phyloP scores from a whole-genome alignment of 2,113 vertebrate species.

The Ranitomeya imitator region DNA sequence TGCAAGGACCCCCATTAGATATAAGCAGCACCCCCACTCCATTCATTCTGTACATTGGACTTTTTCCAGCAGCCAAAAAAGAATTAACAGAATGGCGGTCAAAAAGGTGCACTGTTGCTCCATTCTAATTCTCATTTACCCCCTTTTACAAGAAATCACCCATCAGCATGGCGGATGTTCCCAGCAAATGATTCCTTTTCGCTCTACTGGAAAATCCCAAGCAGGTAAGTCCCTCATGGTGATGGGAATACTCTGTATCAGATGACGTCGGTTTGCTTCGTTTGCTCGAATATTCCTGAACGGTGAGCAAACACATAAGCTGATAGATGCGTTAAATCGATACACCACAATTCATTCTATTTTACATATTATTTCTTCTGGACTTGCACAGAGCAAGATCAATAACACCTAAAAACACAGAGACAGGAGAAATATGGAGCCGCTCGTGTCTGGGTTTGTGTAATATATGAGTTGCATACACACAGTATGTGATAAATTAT shows the following conservation, averaged over 20 bases:
- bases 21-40: no score
- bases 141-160: no score
- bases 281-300: neutral
- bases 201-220: no score
- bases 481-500: conserved; percentile 27
- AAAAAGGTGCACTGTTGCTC: no score
- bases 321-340: neutral
- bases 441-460: neutral
- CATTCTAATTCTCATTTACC: no score
- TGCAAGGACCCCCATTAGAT: no score
- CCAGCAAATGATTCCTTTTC: no score
- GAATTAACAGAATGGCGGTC: no score
- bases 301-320: neutral
- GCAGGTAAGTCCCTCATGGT: no score
- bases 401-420: neutral
- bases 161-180: no score
- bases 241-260: neutral
- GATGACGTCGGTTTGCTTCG: neutral
- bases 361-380: neutral
- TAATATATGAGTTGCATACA: conserved; percentile 11
- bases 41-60: no score
- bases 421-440: neutral
- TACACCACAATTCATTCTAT: neutral
- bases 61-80: no score
- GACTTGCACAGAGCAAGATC: neutral